Base-by-base conservation (phyloP, 37 sponge, comb jelly and placozoan species). In the Diacarnus erythraeanus region DNA sequence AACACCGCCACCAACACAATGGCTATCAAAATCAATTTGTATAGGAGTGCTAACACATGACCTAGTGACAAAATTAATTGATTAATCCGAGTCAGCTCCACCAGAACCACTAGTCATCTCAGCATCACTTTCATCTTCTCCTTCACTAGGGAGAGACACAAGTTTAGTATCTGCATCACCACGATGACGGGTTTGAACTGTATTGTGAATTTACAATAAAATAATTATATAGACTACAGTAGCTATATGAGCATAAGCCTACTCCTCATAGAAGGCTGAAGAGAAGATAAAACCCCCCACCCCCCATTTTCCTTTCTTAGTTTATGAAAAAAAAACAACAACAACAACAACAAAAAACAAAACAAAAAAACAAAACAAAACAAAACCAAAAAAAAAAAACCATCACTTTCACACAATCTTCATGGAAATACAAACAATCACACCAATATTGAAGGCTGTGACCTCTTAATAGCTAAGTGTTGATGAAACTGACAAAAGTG, bases 71-170 rank as follows among this genome's bases (percentile, higher is more conserved):
- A 47, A 47, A 47, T n/a, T 63, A 30, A 63, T 20, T 8, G 8
- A 37, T 72, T 27, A 59, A 38, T 76, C 69, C 21, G 57, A 79
- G 22, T 66, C 68, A 1, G 79, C 84, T 38, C 38, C 69, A 29
- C 38, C 84, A n/a, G 84, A 76, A 1, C 47, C 86, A 30, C 77
- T 72, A n/a, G 73, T 78, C 43, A 76, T 23, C 20, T 77, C 78
- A 23, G 80, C 87, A 3, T 80, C 80, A 1, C 67, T 36, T 47
- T 86, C 87, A 30, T 64, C 69, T 34, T 84, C 77, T 20, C 66
- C 83, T 12, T 64, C 75, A 64, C 83, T 82, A 12, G 83, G 83
- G 2, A 82, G 38, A 42, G 75, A 73, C 37, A 74, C 83, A 10
- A 82, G 36, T 20, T 58, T 20, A 0, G 27, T 71, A 6, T 67